Base-by-base conservation (phyloP, 2,888 invertebrate genomes). In the Ferdinandea cuprea region DNA sequence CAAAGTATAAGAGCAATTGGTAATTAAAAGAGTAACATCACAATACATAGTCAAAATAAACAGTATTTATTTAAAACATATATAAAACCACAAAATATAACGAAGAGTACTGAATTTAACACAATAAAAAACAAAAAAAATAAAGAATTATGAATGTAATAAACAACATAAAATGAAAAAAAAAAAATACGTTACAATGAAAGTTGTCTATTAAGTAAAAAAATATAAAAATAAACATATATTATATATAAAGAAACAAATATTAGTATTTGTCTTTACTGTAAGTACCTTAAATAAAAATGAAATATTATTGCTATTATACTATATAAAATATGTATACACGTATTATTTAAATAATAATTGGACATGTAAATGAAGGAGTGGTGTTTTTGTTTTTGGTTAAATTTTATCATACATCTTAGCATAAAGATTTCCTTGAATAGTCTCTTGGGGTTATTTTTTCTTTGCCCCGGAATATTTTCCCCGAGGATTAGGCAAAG, bases 211-310 rank as follows among this genome's bases (percentile, higher is more conserved):
- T 46, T 76, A 58, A 56, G 63, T 32, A 40, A 19, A 37, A 17
- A 48, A 48, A 15, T 58, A 58, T 37, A 68, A 32, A 66, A n/a
- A 13, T 42, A 40, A 25, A 35, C 3, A n/a, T n/a, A 13, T 30
- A 50, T 28, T 32, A 17, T n/a, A 73, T 32, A 63, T 11, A 56
- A 32, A 52, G 58, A 46, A 8, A 44, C 44, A 42, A n/a, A 13
- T 32, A 25, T 61, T 59, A 48, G n/a, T 42, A 58, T 68, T 72
- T 65, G 25, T 54, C 48, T 30, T 63, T 54, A 71, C 76, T 59
- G 35, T 69, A 76, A 58, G 80, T 81, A 81, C 76, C 76, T 76
- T 65, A 81, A 56, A 42, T 30, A 58, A 54, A 52, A 58, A 61
- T n/a, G n/a, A n/a, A n/a, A n/a, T n/a, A n/a, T n/a, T n/a, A 71